Conservation (phyloP, 2,113 vertebrate species). For the Plotosus lineatus region DNA sequence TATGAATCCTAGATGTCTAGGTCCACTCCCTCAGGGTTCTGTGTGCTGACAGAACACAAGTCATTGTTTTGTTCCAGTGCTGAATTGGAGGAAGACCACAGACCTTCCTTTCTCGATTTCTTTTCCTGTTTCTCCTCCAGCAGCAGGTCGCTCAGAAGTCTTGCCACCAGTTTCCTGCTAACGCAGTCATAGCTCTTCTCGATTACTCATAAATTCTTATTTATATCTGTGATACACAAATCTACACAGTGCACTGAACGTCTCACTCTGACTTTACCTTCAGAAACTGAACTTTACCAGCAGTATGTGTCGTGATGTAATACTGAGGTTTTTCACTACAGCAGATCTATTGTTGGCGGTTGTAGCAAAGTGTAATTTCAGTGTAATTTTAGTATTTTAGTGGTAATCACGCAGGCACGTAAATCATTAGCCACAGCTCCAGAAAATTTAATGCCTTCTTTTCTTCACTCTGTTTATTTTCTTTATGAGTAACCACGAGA, state of each 20-base stretch:
- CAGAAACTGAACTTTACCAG: not conserved
- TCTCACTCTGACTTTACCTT: not conserved
- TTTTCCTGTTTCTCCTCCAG: constrained; percentile 33
- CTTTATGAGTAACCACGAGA: not conserved
- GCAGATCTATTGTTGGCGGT: not conserved
- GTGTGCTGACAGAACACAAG: constrained; percentile 73
- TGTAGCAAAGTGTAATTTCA: not conserved
- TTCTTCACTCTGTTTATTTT: not conserved
- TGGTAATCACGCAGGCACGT: no score
- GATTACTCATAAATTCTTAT: not conserved
- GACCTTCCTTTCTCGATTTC: constrained; percentile 45
- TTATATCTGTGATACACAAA: not conserved
- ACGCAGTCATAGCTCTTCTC: not conserved
- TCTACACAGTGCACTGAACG: not conserved
- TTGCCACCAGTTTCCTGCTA: not conserved
- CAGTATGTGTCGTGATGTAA: not conserved
- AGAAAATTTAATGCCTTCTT: not conserved
- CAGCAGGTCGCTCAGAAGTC: not conserved
- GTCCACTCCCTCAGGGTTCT: constrained; percentile 66
- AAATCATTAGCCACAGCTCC: not conserved
- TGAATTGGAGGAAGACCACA: constrained; percentile 74
- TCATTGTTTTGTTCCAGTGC: constrained; percentile 71
- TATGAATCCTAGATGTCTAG: no score
- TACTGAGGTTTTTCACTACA: not conserved
- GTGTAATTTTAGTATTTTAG: not conserved